Evolutionary conservation across 37 sponge, comb jelly and placozoan species (phyloP), one percentile per base, ranked within the genome.

Genomic region (Mnemiopsis leidyi): DNA sequence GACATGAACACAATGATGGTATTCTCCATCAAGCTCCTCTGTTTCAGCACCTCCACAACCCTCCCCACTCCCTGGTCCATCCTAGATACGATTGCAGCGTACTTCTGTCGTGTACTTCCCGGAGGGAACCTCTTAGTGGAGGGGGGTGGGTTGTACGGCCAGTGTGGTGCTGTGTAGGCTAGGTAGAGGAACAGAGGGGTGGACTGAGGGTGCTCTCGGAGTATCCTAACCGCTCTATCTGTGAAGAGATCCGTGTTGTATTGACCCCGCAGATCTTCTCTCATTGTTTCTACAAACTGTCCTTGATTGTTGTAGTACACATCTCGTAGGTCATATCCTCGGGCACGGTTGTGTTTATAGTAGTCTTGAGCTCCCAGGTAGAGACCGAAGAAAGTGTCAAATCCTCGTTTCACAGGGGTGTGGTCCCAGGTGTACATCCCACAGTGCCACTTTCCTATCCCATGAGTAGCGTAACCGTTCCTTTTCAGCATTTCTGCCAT

Each of bases 401-500:
- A 85, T 7, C 90, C 90, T 48, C 90, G 2, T 25, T 85, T 16
- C 28, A 30, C 67, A 7, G 90, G 90, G 0, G 90, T 85, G 26
- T 85, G 61, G 26, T 85, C 61, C 48, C 67, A 40, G 0, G 40
- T 85, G 30, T 48, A 39, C 90, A 85, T 38, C 0, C 90, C 90
- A 23, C 0, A 0, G 61, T 85, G 90, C 90, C 90, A 85, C 90
- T 85, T 85, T 40, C 90, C 90, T 21, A 85, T 40, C 38, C 30
- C 90, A 40, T 85, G 90, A 23, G 90, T 85, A 1, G 48, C 90
- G 25, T 85, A 85, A 9, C 90, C 90, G 23, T 85, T 38, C 23
- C 67, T 40, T 67, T 85, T 85, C 67, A 85, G 36, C 90, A 85
- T 85, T 18, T 85, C 90, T 3, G 90, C 23, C 90, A 85, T 37